Evolutionary conservation across 2,797 vertebrate species (phyloP).

Genomic region (Pseudochaenichthys georgianus): DNA sequence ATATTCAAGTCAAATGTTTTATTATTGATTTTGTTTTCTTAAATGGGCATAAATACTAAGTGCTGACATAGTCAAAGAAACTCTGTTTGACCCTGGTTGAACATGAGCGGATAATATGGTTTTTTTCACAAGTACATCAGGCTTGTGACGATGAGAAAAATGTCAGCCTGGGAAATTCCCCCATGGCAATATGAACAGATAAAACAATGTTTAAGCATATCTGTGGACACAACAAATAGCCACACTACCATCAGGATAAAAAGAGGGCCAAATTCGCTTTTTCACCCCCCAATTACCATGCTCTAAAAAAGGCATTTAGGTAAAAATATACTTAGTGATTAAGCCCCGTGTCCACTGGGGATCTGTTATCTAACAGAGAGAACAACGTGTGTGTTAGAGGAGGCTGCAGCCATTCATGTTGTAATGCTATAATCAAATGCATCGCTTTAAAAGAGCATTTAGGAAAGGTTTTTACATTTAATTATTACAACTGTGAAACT

Average conservation of each 20-base stretch:
- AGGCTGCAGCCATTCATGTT: not conserved
- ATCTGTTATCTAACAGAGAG: slow-evolving; percentile 35
- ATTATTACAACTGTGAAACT: not conserved
- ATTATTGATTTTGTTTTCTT: not conserved
- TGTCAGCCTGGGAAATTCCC: slow-evolving; percentile 32
- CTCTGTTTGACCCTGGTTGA: slow-evolving; percentile 71
- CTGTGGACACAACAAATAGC: slow-evolving; percentile 59
- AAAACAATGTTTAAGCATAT: slow-evolving; percentile 56
- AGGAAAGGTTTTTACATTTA: not conserved
- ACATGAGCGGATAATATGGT: slow-evolving; percentile 14
- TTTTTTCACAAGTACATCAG: slow-evolving; percentile 37
- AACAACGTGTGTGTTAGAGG: not conserved
- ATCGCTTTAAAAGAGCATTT: not conserved
- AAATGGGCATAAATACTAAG: not conserved
- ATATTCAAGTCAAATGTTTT: not conserved
- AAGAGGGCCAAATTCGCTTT: not conserved
- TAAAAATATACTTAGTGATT: slow-evolving; percentile 23
- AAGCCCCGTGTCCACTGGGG: slow-evolving; percentile 63
- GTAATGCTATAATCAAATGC: not conserved
- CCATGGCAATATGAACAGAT: slow-evolving; percentile 57
- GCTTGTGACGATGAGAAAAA: slow-evolving; percentile 34
- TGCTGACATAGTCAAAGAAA: not conserved
- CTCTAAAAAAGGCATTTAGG: slow-evolving; percentile 6
- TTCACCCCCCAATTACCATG: slow-evolving; percentile 15
- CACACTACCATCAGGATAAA: slow-evolving; percentile 32